phyloP scores from a whole-genome alignment of 1,140 invertebrate species.

The Brachionus rubens region DNA sequence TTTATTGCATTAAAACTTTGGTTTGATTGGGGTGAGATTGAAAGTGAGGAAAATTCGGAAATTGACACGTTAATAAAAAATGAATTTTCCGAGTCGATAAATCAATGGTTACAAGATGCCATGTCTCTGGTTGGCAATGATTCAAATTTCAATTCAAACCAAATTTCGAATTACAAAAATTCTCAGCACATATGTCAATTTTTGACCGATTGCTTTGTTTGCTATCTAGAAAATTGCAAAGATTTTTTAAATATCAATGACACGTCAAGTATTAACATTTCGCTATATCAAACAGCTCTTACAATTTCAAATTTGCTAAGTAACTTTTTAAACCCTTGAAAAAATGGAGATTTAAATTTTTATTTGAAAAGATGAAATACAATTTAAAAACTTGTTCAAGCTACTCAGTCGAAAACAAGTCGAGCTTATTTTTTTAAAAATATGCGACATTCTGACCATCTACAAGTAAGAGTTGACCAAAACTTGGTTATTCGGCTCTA shows the following conservation, averaged over 20 bases:
- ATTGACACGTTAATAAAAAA: neutral
- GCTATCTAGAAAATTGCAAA: slow-evolving; percentile 10
- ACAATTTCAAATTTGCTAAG: neutral
- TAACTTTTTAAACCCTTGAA: neutral
- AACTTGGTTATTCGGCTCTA: neutral
- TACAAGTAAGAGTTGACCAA: slow-evolving; percentile 30
- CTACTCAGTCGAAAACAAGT: slow-evolving; percentile 3
- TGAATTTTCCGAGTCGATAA: neutral
- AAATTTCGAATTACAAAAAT: slow-evolving; percentile 38
- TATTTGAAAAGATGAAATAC: neutral
- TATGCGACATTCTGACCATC: neutral
- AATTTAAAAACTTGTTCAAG: neutral
- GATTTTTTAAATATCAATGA: neutral
- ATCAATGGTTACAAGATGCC: neutral
- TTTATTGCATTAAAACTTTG: slow-evolving; percentile 14
- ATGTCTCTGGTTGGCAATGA: neutral
- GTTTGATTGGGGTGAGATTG: slow-evolving; percentile 18
- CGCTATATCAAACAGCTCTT: neutral
- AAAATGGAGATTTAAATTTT: neutral
- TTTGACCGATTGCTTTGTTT: neutral
- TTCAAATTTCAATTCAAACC: neutral
- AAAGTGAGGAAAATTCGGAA: neutral
- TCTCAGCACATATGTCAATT: neutral
- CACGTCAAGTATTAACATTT: neutral
- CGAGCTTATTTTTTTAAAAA: slow-evolving; percentile 5